Evolutionary conservation across 1,140 invertebrate species (phyloP), one percentile per base, ranked within the genome.

Genomic region (Nilaparvata lugens): DNA sequence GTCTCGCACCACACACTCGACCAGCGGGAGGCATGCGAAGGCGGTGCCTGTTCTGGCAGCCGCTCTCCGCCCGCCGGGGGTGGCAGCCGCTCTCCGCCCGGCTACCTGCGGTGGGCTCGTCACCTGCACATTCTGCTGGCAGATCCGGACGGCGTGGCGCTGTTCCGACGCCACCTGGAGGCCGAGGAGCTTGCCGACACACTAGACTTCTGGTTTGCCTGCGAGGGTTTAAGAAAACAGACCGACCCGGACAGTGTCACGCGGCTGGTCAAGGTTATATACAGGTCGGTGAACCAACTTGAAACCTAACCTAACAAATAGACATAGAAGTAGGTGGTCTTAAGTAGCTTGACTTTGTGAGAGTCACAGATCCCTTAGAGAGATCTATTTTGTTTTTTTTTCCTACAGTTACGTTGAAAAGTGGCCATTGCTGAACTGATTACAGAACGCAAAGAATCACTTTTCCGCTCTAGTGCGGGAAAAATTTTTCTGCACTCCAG

Each of bases 121-220:
- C 88, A 85, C 69, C 78, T 96, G 64, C 84, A 85, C 69, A 81
- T 83, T 68, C 76, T 96, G 63, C 79, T 95, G 62, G 76, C 86
- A 70, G 93, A 96, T 78, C 81, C 82, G 59, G 89, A 93, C 73
- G 93, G 93, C 51, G 85, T 93, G 59, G 81, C 85, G 53, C 77
- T 95, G 66, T 95, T 95, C 75, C 83, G 85, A 69, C 81, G 82
- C 28, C 95, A 89, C 76, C 80, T 95, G 63, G 78, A 85, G 67
- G 81, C 89, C 67, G 92, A 95, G 74, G 85, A 82, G 63, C 83
- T 88, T 72, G 83, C 85, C 54, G 85, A 88, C 73, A 80, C 85
- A 40, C 81, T 95, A 62, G 85, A 91, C 70, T 95, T 95, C 75
- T 93, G 90, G 82, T 94, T 93, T 75, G 92, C 91, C 48, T 93